A percentile compares a stretch with the other conserved stretches of the same genome.
Conservation (phyloP, 2,888 invertebrate genomes). For the Ferdinandea cuprea region DNA sequence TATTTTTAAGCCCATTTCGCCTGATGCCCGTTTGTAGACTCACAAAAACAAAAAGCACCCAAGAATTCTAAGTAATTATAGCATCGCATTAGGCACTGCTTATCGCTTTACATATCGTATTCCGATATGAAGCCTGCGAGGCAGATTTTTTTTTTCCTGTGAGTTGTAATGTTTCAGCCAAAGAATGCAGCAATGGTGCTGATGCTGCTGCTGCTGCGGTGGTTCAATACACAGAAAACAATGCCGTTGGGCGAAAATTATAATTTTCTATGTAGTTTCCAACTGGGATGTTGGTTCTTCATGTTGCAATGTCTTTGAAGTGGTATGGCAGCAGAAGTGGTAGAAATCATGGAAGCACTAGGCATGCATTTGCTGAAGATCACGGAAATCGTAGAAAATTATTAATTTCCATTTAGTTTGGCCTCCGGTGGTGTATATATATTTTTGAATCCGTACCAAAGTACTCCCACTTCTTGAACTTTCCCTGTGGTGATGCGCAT, state of each 20-base stretch:
- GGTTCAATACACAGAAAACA: slow-evolving; percentile 22
- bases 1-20: slow-evolving; percentile 34
- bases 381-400: slow-evolving; percentile 60
- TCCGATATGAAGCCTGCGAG: slow-evolving; percentile 60
- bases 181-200: slow-evolving; percentile 15
- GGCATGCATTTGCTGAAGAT: slow-evolving; percentile 56
- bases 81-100: slow-evolving; percentile 58
- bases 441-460: slow-evolving; percentile 5
- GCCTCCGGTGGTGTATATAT: slow-evolving; percentile 34
- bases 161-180: slow-evolving; percentile 20
- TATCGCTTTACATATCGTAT: slow-evolving; percentile 68
- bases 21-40: slow-evolving; percentile 4
- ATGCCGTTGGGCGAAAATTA: slow-evolving; percentile 56
- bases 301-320: slow-evolving; percentile 16
- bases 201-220: slow-evolving; percentile 1
- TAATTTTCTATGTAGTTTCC: slow-evolving; percentile 49
- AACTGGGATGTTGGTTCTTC: slow-evolving; percentile 4
- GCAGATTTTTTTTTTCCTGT: slow-evolving; percentile 16
- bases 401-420: slow-evolving; percentile 54
- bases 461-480: slow-evolving; percentile 42
- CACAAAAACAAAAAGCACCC: not conserved
- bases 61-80: slow-evolving; percentile 63
- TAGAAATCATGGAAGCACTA: slow-evolving; percentile 49
- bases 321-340: slow-evolving; percentile 6
- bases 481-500: slow-evolving; percentile 1